Percentiles rank a stretch among this genome's conserved stretches.
Evolutionary conservation across 2,797 vertebrate species (phyloP).

Genomic region (Dendrocincla tyrannina): DNA sequence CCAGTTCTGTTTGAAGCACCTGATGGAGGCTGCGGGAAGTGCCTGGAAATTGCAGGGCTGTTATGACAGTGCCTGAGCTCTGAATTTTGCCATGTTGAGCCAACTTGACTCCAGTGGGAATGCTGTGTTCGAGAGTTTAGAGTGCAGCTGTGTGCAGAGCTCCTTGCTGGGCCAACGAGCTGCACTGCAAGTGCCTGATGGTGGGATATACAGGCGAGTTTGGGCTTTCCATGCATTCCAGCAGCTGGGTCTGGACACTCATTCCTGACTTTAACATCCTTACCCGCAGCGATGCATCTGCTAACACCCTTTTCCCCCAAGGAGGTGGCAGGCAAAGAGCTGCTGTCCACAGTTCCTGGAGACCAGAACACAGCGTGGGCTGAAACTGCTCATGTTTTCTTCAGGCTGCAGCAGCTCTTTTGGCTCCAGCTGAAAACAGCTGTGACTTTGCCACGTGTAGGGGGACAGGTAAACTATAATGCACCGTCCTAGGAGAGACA

Average conservation of each 20-base stretch:
- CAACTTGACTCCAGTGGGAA: neutral
- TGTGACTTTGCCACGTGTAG: neutral
- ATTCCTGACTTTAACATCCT: neutral
- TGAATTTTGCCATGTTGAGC: neutral
- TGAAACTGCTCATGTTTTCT: neutral
- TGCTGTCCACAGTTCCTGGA: neutral
- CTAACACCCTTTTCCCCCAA: fast-evolving
- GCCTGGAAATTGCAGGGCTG: neutral
- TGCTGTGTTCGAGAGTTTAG: neutral
- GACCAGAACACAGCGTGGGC: neutral
- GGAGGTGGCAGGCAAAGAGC: neutral
- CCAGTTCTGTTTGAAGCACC: neutral
- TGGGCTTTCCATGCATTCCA: neutral
- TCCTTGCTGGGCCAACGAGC: fast-evolving
- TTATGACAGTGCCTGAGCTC: neutral
- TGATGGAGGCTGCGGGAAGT: neutral
- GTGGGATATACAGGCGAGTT: fast-evolving
- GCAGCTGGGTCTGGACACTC: neutral
- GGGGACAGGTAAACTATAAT: conserved; percentile 14
- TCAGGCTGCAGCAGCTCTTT: neutral
- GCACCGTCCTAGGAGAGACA: neutral
- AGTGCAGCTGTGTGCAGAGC: neutral
- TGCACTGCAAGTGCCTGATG: fast-evolving
- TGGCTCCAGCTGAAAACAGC: neutral
- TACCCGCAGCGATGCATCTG: fast-evolving